Evolutionary conservation across 2,888 invertebrate species (phyloP), one percentile per base, ranked within the genome.

Genomic region (Parnassius mnemosyne): DNA sequence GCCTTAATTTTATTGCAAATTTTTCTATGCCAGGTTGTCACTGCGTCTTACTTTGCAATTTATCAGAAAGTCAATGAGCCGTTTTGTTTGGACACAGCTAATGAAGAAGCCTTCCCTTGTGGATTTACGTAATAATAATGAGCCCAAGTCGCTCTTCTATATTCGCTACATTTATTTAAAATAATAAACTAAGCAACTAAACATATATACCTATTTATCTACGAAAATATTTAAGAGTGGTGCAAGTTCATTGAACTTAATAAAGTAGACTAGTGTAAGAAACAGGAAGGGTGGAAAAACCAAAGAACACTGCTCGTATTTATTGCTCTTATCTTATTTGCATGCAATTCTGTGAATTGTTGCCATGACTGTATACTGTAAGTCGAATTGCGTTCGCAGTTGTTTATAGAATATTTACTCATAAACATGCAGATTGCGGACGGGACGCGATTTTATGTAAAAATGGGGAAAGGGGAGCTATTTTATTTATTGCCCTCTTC

Each of bases 401-500:
- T 87, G 87, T 89, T 89, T 87, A 90, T 90, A 90, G 89, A 90
- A 90, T 89, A 87, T 89, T 85, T 85, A 78, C 88, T 88, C 89
- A 90, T 91, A 90, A 90, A 90, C 89, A 90, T 90, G 91, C 87
- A 91, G 90, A 90, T 90, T 90, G 90, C 83, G 89, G 87, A 88
- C 85, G 90, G 85, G 88, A 84, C 84, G 85, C 83, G 84, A 89
- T 90, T 90, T 90, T 90, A 89, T 89, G 86, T 87, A 81, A 86
- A 89, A 89, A 86, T 83, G 84, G 83, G 77, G 80, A 81, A 83
- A 84, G 87, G 88, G 90, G 84, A 85, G 81, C 81, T 75, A 77
- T 89, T 89, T 89, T 90, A 91, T 91, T 91, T 90, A 91, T 90
- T 88, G 80, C 87, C 84, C 85, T 86, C 88, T 87, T 87, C 86